phyloP scores from a whole-genome alignment of 2,113 vertebrate genomes.

The Malurus elegans region DNA sequence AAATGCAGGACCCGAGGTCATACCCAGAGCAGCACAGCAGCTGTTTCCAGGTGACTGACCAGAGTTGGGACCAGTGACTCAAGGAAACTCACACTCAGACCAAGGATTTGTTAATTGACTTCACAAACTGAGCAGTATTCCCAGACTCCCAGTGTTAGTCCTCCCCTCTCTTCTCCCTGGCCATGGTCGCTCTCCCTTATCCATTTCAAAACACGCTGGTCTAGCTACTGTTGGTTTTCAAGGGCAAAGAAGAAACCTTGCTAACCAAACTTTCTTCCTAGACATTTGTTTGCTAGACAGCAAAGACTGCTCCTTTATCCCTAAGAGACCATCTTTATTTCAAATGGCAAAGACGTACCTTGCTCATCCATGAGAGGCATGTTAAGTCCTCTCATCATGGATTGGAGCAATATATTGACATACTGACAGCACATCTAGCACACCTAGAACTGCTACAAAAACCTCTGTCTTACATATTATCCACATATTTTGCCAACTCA shows the following conservation, averaged over 20 bases:
- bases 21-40: no score
- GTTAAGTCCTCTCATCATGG: not conserved
- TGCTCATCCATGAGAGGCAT: not conserved
- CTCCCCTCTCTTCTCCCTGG: not conserved
- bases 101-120: not conserved
- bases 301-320: not conserved
- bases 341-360: not conserved
- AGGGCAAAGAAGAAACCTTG: not conserved
- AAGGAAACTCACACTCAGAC: not conserved
- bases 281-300: not conserved
- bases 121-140: not conserved
- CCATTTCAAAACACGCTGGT: not conserved
- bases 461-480: not conserved
- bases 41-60: not conserved
- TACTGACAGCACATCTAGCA: not conserved
- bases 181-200: not conserved
- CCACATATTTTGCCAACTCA: not conserved
- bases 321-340: not conserved
- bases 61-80: not conserved
- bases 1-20: not conserved
- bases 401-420: not conserved
- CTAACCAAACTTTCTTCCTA: not conserved
- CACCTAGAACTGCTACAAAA: not conserved
- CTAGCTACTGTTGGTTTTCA: not conserved
- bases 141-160: not conserved